Base-by-base conservation (phyloP, 2,113 vertebrate genomes). In the Chaetorhynchus papuensis region DNA sequence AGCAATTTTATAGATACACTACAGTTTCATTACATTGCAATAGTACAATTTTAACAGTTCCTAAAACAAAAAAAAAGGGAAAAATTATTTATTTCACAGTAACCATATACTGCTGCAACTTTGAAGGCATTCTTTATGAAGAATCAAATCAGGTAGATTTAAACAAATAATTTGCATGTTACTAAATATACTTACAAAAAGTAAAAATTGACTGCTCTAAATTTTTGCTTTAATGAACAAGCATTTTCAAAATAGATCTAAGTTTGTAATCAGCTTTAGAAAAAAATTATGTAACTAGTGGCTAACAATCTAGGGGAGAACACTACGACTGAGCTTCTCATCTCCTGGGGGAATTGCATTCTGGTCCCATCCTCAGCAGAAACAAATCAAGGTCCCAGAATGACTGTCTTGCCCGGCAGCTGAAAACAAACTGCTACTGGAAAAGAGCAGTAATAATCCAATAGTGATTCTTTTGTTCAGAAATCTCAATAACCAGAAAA, bases 401-500 rank as follows among this genome's bases (percentile, higher is more conserved):
- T 31, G 57, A 33, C 31, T 57, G 31, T 47, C 50, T 75, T 52
- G 41, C 41, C 54, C 9, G 3, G 80, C 33, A 89, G 71, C 56
- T 28, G 66, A 54, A 92, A 94, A 80, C 69, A 93, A 94, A 84
- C 77, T 45, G 76, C 35, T 60, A 18, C 44, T 57, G 66, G 30
- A 76, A 87, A 72, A 90, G 35, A 80, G 53, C 57, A 80, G 42
- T 10, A 78, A 89, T 85, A 93, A 95, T 78, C 81, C 75, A 93
- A 33, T 50, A 95, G 80, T 65, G 47, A 90, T 20, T 88, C 30
- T 74, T 94, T 90, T 96, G 90, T 94, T 94, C 82, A 93, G 78
- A 90, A 95, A 94, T 92, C 78, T 37, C 88, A 90, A 89, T 87
- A 93, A 86, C 83, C 60, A 87, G 83, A 77, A 95, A 92, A 87